Conservation (phyloP, 2,113 vertebrate species). For the Ellobius talpinus region DNA sequence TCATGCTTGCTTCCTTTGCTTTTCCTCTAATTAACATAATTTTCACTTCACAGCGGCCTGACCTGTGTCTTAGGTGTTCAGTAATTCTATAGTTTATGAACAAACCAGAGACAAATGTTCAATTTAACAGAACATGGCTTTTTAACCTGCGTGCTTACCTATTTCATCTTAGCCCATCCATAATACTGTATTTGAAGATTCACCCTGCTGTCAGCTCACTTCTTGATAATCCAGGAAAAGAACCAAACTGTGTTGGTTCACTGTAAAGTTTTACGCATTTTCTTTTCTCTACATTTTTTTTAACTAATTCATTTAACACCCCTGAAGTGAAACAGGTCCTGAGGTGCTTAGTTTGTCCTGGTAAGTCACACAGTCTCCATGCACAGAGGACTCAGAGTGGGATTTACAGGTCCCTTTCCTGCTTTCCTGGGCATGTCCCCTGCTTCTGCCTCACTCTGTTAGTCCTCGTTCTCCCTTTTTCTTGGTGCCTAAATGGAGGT, state of each 20-base stretch:
- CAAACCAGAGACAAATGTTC: neutral
- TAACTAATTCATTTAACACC: neutral
- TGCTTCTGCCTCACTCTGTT: neutral
- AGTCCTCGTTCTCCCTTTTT: neutral
- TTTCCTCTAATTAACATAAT: slow-evolving; percentile 22
- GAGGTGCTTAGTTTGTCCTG: neutral
- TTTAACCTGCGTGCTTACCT: neutral
- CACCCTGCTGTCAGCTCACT: neutral
- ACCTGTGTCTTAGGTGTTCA: neutral
- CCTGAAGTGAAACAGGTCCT: neutral
- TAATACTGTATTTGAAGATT: neutral
- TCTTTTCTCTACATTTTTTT: neutral
- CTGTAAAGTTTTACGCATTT: neutral
- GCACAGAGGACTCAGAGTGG: neutral
- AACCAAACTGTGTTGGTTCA: neutral
- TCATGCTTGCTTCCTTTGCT: slow-evolving; percentile 18
- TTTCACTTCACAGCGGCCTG: neutral
- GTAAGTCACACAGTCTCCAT: neutral
- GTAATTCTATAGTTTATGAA: neutral
- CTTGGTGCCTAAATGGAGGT: neutral
- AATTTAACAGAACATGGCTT: slow-evolving; percentile 4
- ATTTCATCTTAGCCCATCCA: neutral
- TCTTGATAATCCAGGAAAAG: neutral
- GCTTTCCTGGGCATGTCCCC: neutral
- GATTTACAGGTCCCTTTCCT: neutral